These are phyloP conservation scores for Ptycholaimellus sp. DNA, from an alignment of 2,888 invertebrate genomes.

Conservation along the genomic window DNA sequence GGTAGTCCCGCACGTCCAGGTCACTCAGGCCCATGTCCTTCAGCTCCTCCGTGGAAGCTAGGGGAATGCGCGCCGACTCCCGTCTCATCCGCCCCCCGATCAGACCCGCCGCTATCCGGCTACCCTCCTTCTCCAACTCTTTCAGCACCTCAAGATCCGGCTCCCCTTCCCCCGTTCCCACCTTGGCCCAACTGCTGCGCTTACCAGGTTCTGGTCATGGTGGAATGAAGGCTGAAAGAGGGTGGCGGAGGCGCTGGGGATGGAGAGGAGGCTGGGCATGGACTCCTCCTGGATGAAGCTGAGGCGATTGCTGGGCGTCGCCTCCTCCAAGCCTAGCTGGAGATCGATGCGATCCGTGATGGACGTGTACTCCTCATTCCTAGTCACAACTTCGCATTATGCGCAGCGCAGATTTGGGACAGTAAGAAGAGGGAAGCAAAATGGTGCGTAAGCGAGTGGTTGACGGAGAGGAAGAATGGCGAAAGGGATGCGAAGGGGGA, in stretches of 20 bases:
- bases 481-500: no score
- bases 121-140: slow-evolving; percentile 12
- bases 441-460: no score
- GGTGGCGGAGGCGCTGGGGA: neutral
- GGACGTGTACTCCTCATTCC: slow-evolving; percentile 20
- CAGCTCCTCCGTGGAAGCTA: neutral
- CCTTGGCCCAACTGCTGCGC: no score
- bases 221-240: neutral
- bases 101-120: slow-evolving; percentile 3
- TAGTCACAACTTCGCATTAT: no score
- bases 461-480: no score
- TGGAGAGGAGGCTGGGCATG: no score
- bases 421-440: no score
- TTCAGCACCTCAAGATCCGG: slow-evolving; percentile 10
- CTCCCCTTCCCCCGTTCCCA: no score
- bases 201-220: neutral
- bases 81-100: neutral
- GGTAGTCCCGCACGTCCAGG: slow-evolving; percentile 1
- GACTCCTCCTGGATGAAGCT: no score
- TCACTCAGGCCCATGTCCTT: neutral
- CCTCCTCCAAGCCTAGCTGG: no score
- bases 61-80: neutral
- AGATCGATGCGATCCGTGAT: slow-evolving; percentile 21
- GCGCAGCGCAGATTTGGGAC: no score
- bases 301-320: no score